Evolutionary conservation across 2,113 vertebrate species (phyloP), one percentile per base, ranked within the genome.

Genomic region (Pantherophis guttatus): DNA sequence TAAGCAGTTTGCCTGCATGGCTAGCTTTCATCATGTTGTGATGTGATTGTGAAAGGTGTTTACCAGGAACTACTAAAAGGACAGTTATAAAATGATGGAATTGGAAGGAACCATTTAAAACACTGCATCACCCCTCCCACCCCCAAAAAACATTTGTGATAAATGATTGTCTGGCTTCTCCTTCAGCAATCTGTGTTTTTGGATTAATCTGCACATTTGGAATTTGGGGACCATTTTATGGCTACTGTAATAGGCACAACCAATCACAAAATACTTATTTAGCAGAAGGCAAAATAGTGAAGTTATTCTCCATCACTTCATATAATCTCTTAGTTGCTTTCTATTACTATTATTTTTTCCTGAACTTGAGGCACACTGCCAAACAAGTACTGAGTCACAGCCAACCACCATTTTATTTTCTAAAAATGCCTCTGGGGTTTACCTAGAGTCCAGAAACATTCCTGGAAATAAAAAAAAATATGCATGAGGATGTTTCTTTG

Each of bases 1-100:
- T 93, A 94, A 95, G 95, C 93, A 94, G 48, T 62, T 93, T 94
- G 91, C 94, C 13, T 65, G 95, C 90, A 92, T 94, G 90, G 50
- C 91, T 81, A 59, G 75, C 94, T 91, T 1, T 94, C 89, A 94
- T 92, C 29, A 91, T 48, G 21, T n/a, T n/a, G n/a, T n/a, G n/a
- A n/a, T 75, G 15, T 75, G 93, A 62, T 95, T 33, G 13, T 93
- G 88, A 24, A 90, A 12, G 86, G 24, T 93, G 33, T 93, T 94
- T 96, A 81, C 55, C 50, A 86, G 87, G 90, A 94, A 94, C 86
- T 93, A 2, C 12, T 53, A 9, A 70, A 94, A 85, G 13, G 91
- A 44, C 44, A 15, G 50, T 33, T 21, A 81, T 21, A 81, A 3
- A 44, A 21, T 9, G 33, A 81, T 81, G 21, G 33, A 81, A 33